Conservation (phyloP, 2,113 vertebrate genomes). For the Callipepla squamata region DNA sequence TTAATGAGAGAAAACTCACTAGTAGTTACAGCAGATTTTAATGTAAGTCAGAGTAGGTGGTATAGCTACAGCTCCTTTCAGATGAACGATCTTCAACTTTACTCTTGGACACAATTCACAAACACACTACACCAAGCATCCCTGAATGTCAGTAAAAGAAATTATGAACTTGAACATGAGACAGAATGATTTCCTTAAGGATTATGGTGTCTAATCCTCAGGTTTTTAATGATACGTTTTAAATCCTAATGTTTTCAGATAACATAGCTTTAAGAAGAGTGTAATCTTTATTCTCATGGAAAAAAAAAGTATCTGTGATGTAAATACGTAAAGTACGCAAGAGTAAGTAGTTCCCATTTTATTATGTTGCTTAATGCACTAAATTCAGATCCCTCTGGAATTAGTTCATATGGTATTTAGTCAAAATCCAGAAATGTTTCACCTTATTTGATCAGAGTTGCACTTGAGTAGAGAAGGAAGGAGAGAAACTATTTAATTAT, state of each 20-base stretch:
- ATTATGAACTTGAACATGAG: neutral
- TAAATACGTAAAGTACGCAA: neutral
- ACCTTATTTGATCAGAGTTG: neutral
- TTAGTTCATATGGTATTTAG: neutral
- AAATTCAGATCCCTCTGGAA: neutral
- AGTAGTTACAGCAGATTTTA: neutral
- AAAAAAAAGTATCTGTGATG: neutral
- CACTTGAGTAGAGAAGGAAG: neutral
- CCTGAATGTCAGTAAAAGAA: neutral
- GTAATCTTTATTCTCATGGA: neutral
- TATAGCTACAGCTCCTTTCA: neutral
- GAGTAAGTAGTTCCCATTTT: neutral
- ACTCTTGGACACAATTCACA: neutral
- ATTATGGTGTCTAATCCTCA: neutral
- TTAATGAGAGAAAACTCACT: neutral
- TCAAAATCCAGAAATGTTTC: neutral
- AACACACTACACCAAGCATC: neutral
- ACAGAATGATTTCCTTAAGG: neutral
- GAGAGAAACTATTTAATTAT: neutral
- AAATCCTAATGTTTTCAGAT: neutral
- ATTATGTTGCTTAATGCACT: neutral
- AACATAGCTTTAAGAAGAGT: neutral
- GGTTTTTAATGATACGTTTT: neutral
- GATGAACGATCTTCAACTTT: neutral
- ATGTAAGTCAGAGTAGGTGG: neutral